Evolutionary conservation across 2,113 vertebrate species (phyloP).

Genomic region (Neotragus moschatus): DNA sequence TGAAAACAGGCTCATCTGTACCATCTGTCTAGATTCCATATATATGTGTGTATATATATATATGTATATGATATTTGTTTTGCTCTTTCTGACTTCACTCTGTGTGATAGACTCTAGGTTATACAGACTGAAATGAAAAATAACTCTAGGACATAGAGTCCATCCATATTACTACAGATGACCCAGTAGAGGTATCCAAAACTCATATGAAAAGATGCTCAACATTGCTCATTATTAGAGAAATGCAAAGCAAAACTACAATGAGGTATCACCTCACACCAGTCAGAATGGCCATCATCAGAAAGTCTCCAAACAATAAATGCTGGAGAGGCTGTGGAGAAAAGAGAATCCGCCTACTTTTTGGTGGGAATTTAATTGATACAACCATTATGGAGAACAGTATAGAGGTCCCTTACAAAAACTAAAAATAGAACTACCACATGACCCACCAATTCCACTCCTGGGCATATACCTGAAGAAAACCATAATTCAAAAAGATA

Average conservation of each 20-base stretch:
- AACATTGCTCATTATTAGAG: neutral
- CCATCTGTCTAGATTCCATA: neutral
- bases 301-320: neutral
- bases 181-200: neutral
- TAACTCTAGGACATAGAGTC: neutral
- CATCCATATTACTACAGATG: neutral
- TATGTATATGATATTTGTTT: neutral
- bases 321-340: neutral
- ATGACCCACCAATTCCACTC: neutral
- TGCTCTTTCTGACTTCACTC: neutral
- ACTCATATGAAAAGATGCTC: neutral
- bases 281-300: neutral
- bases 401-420: neutral
- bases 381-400: neutral
- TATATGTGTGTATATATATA: too few species aligned
- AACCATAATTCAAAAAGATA: neutral
- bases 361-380: neutral
- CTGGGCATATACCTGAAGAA: neutral
- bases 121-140: neutral
- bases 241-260: neutral
- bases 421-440: neutral
- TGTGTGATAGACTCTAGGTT: neutral
- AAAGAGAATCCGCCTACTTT: neutral
- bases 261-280: neutral
- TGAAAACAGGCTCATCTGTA: neutral